These are phyloP conservation scores for Eupithecia dodoneata DNA, from an alignment of 2,888 invertebrate species.

Conservation along the genomic window DNA sequence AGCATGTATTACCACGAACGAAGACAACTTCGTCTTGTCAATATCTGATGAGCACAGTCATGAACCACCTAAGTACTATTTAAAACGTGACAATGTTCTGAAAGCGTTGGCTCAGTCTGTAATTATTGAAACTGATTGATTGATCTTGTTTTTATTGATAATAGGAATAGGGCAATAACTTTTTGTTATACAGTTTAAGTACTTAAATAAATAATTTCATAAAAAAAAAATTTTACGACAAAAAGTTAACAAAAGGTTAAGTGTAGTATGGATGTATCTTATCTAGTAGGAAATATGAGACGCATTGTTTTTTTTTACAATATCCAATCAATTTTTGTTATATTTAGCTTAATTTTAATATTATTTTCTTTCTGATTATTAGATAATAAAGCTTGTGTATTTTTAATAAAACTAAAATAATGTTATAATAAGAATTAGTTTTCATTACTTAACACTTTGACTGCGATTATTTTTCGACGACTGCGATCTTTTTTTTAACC, in stretches of 20 bases:
- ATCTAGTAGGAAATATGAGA: not conserved
- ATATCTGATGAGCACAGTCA: slow-evolving; percentile 68
- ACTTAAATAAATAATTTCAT: no score
- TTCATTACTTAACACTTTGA: not conserved
- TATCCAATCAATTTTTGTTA: not conserved
- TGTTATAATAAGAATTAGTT: not conserved
- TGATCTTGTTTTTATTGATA: not conserved
- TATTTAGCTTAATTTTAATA: not conserved
- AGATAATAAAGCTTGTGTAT: not conserved
- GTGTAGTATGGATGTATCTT: not conserved
- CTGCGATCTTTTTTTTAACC: no score
- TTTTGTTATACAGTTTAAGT: no score
- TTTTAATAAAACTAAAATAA: not conserved
- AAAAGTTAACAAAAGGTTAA: no score
- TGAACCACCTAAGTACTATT: slow-evolving; percentile 74
- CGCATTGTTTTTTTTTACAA: not conserved
- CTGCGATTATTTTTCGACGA: no score
- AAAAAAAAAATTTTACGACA: no score
- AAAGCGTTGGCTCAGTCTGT: slow-evolving; percentile 66
- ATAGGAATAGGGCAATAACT: not conserved
- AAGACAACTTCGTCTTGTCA: slow-evolving; percentile 62
- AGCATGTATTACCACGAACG: slow-evolving; percentile 69
- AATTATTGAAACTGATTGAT: slow-evolving; percentile 56
- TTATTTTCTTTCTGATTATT: not conserved
- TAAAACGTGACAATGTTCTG: slow-evolving; percentile 67